Base-by-base conservation (phyloP, 2,888 invertebrate species). In the Drosophila mayaguana region DNA sequence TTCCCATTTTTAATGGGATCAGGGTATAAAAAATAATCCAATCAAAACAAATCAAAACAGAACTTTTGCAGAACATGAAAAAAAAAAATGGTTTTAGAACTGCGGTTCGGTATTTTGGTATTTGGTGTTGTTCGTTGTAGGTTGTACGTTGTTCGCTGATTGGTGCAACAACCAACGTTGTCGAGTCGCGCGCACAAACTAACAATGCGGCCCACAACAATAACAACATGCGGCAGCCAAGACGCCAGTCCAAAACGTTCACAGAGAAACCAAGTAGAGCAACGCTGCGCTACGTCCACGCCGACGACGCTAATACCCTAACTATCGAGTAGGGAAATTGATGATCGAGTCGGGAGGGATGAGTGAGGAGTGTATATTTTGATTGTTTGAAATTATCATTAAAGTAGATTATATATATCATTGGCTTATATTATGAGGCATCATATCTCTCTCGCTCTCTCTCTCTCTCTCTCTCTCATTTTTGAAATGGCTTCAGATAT, bases 141-240 rank as follows among this genome's bases (percentile, higher is more conserved):
- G 45, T 38, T 53, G 62, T 38, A 38, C 40, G 38, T 28, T 66
- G 54, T 43, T 68, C 43, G 45, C 42, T 54, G 62, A 25, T 42
- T 53, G 62, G 61, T 69, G 78, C 71, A 75, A 76, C 87, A 83
- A 86, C 83, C 83, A 81, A 82, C 83, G 69, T 80, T 80, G 65
- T 78, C 63, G 78, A 88, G 72, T 73, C 60, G 69, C 85, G 83
- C 83, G 83, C 63, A 79, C 79, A 72, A 83, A 83, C 87, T 83
- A 79, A 75, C 74, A 78, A 65, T 59, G 75, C 78, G 46, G 18
- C 55, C 25, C 40, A 75, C 79, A 78, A 75, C 78, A 77, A 78
- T 57, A 75, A 82, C 80, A 70, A 72, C 70, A 73, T 63, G 64
- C 70, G 48, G 66, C 62, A 42, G 45, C 59, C 50, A 48, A 75